Evolutionary conservation across 2,888 invertebrate species (phyloP).

Genomic region (Metacarcinus magister): DNA sequence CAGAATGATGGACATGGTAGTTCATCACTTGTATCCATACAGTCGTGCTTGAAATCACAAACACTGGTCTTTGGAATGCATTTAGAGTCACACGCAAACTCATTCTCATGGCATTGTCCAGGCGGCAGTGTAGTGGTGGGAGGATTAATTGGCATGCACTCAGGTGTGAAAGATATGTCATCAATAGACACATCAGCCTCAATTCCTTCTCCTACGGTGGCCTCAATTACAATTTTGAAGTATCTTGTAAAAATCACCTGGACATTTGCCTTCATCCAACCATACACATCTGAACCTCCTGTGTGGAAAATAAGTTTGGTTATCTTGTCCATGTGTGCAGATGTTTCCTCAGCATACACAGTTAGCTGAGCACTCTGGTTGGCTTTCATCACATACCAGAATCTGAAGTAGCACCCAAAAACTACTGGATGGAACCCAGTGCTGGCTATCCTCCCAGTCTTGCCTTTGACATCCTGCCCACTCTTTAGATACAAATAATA

Average conservation of each 20-base stretch:
- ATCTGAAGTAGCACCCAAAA: slow-evolving; percentile 67
- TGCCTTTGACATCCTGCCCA: slow-evolving; percentile 47
- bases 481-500: slow-evolving; percentile 73
- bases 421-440: slow-evolving; percentile 49
- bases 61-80: slow-evolving; percentile 66
- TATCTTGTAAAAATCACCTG: slow-evolving; percentile 62
- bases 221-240: slow-evolving; percentile 73
- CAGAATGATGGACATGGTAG: slow-evolving; percentile 61
- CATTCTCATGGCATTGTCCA: slow-evolving; percentile 45
- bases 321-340: background rate
- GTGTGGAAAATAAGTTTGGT: slow-evolving; percentile 51
- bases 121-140: slow-evolving; percentile 64
- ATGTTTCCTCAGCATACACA: slow-evolving; percentile 66
- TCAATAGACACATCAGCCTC: slow-evolving; percentile 73
- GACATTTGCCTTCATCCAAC: slow-evolving; percentile 58
- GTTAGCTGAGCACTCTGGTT: slow-evolving; percentile 55
- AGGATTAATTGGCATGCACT: slow-evolving; percentile 53
- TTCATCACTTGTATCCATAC: slow-evolving; percentile 71
- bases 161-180: slow-evolving; percentile 70
- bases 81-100: slow-evolving; percentile 62
- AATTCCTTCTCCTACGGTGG: slow-evolving; percentile 37
- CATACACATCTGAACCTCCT: slow-evolving; percentile 61
- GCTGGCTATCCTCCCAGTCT: slow-evolving; percentile 63
- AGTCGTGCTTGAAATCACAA: slow-evolving; percentile 75
- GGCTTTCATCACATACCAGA: slow-evolving; percentile 78